These are phyloP conservation scores for Vidua macroura DNA, from an alignment of 2,113 vertebrate genomes.

Conservation along the genomic window DNA sequence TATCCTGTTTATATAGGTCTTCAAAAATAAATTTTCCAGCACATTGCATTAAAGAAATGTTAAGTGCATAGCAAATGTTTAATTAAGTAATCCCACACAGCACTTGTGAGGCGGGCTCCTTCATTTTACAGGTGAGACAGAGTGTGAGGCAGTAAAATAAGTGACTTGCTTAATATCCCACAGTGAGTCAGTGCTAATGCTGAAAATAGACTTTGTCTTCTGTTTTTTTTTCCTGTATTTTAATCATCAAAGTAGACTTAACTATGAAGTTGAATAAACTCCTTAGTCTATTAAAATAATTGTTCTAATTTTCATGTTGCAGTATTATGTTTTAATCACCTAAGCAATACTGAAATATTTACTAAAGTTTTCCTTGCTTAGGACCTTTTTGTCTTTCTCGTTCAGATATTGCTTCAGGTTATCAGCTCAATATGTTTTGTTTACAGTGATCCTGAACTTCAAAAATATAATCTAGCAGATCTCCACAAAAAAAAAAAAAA, in stretches of 20 bases:
- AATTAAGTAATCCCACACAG: constrained; percentile 35
- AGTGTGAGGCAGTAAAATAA: constrained; percentile 32
- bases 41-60: neutral
- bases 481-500: neutral
- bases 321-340: neutral
- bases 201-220: constrained; percentile 31
- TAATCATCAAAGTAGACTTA: neutral
- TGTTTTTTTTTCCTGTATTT: constrained; percentile 6
- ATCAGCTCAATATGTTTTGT: neutral
- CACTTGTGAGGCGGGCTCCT: constrained; percentile 21
- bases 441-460: neutral
- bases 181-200: constrained; percentile 41
- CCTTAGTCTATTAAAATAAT: neutral
- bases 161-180: constrained; percentile 25
- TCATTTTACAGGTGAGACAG: constrained; percentile 37
- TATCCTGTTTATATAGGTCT: neutral
- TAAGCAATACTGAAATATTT: neutral
- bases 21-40: constrained; percentile 23
- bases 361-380: neutral
- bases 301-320: neutral
- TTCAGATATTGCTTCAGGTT: neutral
- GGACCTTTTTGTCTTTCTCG: neutral
- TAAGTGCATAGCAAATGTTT: neutral
- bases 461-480: neutral
- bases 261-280: neutral